A percentile compares a stretch with the other conserved stretches of the same genome.
These are phyloP conservation scores for Nomada fucata DNA, from an alignment of 2,888 invertebrate genomes.

Conservation along the genomic window DNA sequence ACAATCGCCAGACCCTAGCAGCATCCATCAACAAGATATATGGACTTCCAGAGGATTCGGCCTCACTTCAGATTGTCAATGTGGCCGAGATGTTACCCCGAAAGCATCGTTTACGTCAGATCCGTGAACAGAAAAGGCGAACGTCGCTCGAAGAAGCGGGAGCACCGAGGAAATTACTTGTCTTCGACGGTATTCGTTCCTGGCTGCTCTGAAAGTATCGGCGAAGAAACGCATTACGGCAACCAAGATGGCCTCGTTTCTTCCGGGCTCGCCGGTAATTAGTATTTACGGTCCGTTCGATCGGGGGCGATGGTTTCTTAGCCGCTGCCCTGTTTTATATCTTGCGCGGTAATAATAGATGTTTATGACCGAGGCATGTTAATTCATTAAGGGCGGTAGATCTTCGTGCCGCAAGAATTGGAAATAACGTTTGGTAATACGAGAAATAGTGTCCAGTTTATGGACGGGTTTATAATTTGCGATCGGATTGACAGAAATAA, in stretches of 20 bases:
- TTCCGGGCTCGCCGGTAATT: constrained; percentile 25
- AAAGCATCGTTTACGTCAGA: constrained; percentile 49
- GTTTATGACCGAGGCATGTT: not conserved
- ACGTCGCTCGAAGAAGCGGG: not conserved
- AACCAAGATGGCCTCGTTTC: constrained; percentile 22
- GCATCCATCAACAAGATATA: constrained; percentile 74
- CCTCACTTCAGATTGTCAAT: constrained; percentile 40
- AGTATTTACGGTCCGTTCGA: constrained; percentile 22
- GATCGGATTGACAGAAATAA: no score
- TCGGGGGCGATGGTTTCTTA: not conserved
- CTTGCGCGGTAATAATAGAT: not conserved
- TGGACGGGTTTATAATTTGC: no score
- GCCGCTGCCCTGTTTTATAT: not conserved
- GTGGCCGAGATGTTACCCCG: constrained; percentile 38
- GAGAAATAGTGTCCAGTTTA: no score
- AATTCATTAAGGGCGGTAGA: not conserved
- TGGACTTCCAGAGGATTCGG: constrained; percentile 61
- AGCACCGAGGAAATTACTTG: constrained; percentile 58
- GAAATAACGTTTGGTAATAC: no score
- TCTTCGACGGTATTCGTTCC: constrained; percentile 41
- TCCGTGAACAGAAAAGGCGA: not conserved
- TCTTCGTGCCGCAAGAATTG: not conserved
- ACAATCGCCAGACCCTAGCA: constrained; percentile 60
- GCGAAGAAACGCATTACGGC: constrained; percentile 63
- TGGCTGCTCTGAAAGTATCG: constrained; percentile 38